Percentiles rank a stretch among this genome's conserved stretches.
Conservation (phyloP, 92 coral and sea anemone genomes). For the Zoanthus gigantus region DNA sequence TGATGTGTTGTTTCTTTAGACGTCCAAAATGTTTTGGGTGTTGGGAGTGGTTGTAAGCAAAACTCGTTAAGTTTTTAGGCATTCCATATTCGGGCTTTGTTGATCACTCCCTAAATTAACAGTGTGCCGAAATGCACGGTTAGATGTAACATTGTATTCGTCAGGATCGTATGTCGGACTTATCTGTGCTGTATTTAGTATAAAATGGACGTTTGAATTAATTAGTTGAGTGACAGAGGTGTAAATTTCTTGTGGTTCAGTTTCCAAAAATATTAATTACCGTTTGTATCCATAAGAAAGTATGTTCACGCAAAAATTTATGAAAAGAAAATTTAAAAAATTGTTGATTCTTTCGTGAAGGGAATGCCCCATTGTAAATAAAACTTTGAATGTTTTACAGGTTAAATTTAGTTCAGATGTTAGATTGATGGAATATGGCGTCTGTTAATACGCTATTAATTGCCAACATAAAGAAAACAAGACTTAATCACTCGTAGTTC, state of each 20-base stretch:
- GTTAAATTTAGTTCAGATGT: slow-evolving; percentile 38
- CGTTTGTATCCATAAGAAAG: slow-evolving; percentile 8
- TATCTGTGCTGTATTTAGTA: background rate
- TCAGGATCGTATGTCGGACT: background rate
- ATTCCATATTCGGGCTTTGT: background rate
- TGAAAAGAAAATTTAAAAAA: slow-evolving; percentile 30
- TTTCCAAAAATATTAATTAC: background rate
- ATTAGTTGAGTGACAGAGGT: slow-evolving; percentile 18
- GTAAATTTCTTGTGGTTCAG: slow-evolving; percentile 2
- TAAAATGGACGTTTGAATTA: background rate
- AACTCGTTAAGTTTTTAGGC: background rate
- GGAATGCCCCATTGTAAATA: slow-evolving; percentile 50
- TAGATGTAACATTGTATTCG: background rate
- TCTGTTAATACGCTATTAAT: slow-evolving; percentile 20
- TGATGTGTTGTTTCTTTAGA: background rate
- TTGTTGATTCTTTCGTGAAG: slow-evolving; percentile 44
- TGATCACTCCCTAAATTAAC: background rate
- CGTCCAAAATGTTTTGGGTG: background rate
- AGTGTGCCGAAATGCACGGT: background rate
- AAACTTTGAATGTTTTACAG: slow-evolving; percentile 45
- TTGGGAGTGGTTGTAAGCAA: background rate
- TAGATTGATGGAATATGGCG: background rate
- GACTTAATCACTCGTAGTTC: slow-evolving; percentile 64
- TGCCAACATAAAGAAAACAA: slow-evolving; percentile 49
- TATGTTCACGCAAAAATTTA: slow-evolving; percentile 33